Percentiles rank a stretch among this genome's conserved stretches.
Evolutionary conservation across 1,140 invertebrate genomes (phyloP).

Genomic region (Melitaea cinxia): DNA sequence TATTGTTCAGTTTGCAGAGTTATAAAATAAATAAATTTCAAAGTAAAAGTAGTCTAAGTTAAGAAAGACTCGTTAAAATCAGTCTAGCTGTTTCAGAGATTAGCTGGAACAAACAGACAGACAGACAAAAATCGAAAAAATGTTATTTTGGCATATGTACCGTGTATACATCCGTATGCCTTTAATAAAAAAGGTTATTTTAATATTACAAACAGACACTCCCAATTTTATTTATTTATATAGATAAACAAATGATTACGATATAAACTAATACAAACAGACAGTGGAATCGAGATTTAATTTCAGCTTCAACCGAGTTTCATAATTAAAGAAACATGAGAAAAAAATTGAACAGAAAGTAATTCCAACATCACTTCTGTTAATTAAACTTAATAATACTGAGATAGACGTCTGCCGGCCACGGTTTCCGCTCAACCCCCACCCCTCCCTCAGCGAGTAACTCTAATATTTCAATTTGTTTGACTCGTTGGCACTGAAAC

Average conservation of each 20-base stretch:
- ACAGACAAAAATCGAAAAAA: no score
- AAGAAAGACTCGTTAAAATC: no score
- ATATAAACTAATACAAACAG: neutral
- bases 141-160: no score
- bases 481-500: constrained; percentile 33
- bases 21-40: no score
- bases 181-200: no score
- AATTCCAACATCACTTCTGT: constrained; percentile 8
- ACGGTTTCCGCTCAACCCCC: constrained; percentile 19
- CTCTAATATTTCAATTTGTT: constrained; percentile 43
- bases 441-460: constrained; percentile 1
- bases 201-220: no score
- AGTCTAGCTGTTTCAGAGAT: no score
- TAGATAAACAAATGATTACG: neutral
- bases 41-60: no score
- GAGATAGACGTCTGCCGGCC: constrained; percentile 19
- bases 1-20: no score
- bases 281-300: neutral
- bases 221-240: no score
- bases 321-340: neutral
- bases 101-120: no score
- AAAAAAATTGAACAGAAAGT: constrained; percentile 1
- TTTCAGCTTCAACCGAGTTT: neutral
- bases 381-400: constrained; percentile 27
- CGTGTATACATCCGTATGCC: no score